phyloP scores from a whole-genome alignment of 2,113 vertebrate species.

The Grammomys dolichurus region DNA sequence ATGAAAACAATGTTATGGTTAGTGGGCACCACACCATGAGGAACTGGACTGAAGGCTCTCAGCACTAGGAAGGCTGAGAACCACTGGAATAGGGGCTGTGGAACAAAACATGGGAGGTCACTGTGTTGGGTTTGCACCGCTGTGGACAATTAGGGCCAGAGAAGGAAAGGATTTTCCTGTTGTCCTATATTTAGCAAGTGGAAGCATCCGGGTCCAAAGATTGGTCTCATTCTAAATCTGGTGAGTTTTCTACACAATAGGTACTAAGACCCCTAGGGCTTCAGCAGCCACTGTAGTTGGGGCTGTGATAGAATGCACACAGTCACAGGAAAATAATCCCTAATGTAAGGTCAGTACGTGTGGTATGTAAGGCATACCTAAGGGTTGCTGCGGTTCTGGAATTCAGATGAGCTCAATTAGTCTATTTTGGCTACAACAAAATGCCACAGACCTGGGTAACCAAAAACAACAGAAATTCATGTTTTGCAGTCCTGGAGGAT shows the following conservation, averaged over 20 bases:
- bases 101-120: neutral
- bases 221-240: neutral
- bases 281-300: neutral
- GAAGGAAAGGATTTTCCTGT: neutral
- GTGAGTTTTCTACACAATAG: neutral
- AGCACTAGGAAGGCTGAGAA: neutral
- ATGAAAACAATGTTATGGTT: neutral
- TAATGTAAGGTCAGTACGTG: neutral
- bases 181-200: neutral
- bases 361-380: neutral
- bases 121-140: neutral
- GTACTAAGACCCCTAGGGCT: neutral
- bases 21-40: neutral
- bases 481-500: neutral
- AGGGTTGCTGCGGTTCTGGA: neutral
- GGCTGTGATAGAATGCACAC: neutral
- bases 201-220: neutral
- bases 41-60: neutral
- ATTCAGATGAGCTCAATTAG: neutral
- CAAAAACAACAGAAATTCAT: neutral
- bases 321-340: neutral
- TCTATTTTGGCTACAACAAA: neutral
- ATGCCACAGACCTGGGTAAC: neutral
- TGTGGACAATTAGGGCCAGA: neutral
- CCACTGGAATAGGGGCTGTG: neutral